phyloP scores from a whole-genome alignment of 2,888 invertebrate species.

The Amiota minor region DNA sequence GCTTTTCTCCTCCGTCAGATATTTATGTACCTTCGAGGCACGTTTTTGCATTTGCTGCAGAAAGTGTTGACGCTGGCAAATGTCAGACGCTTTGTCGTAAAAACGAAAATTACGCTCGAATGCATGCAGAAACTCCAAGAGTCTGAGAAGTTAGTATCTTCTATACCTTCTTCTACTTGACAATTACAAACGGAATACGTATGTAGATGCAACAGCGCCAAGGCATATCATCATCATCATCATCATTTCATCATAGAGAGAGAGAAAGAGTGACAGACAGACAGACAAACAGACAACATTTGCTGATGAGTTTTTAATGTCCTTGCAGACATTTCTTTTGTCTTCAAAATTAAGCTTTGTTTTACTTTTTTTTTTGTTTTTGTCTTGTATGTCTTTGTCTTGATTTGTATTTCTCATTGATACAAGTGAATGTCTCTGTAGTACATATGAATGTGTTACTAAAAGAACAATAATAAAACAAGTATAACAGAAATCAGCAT shows the following conservation, averaged over 20 bases:
- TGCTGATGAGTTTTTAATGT: slow-evolving; percentile 58
- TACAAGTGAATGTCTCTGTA: too few species aligned
- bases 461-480: too few species aligned
- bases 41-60: slow-evolving; percentile 2
- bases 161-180: background rate
- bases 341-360: too few species aligned
- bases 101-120: too few species aligned
- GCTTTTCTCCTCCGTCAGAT: background rate
- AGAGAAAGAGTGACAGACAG: too few species aligned
- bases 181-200: slow-evolving; percentile 17
- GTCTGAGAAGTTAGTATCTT: background rate
- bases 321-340: slow-evolving; percentile 7
- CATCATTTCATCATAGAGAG: too few species aligned
- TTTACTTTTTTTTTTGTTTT: background rate
- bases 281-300: background rate
- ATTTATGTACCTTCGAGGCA: too few species aligned
- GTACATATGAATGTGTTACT: too few species aligned
- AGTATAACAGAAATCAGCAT: too few species aligned
- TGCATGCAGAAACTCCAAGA: too few species aligned
- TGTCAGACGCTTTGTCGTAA: slow-evolving; percentile 9
- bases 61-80: background rate
- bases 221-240: too few species aligned
- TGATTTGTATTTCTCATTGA: too few species aligned
- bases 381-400: background rate
- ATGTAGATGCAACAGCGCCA: background rate